Conservation (phyloP, 2,888 invertebrate species). For the Argyresthia albistria region DNA sequence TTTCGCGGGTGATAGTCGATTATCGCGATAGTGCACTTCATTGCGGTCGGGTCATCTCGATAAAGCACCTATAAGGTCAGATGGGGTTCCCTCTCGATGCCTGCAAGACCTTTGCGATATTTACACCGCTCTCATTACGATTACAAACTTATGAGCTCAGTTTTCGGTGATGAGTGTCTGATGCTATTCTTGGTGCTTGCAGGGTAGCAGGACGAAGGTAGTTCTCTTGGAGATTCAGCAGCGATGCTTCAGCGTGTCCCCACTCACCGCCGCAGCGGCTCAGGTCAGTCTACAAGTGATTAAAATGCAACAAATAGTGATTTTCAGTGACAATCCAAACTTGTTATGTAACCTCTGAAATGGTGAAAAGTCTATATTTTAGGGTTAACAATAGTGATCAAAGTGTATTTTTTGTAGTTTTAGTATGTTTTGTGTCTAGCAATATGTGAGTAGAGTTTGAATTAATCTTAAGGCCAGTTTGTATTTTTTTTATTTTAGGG, state of each 20-base stretch:
- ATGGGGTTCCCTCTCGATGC: slow-evolving; percentile 12
- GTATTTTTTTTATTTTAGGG: no score
- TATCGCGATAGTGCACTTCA: slow-evolving; percentile 32
- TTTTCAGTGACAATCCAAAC: slow-evolving; percentile 36
- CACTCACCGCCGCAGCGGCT: slow-evolving; percentile 79
- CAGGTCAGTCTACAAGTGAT: slow-evolving; percentile 58
- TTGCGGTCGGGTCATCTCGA: slow-evolving; percentile 29
- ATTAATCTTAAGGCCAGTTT: no score
- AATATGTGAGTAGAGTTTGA: no score
- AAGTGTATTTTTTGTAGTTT: no score
- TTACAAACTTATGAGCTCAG: not conserved
- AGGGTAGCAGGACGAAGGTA: slow-evolving; percentile 72
- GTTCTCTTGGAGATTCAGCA: slow-evolving; percentile 76
- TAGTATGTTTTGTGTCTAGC: no score
- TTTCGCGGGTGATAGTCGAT: slow-evolving; percentile 17
- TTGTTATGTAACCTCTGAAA: slow-evolving; percentile 57
- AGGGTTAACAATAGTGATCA: not conserved
- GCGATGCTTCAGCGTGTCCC: slow-evolving; percentile 89
- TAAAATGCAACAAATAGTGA: slow-evolving; percentile 23
- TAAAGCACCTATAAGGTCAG: slow-evolving; percentile 29
- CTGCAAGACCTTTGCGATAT: slow-evolving; percentile 11
- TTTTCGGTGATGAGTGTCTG: not conserved
- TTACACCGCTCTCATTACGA: no score
- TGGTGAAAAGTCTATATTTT: not conserved
- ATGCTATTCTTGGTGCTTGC: slow-evolving; percentile 14